A percentile compares a stretch with the other conserved stretches of the same genome.
Conservation (phyloP, 2,797 vertebrate genomes). For the Anas flavirostris region DNA sequence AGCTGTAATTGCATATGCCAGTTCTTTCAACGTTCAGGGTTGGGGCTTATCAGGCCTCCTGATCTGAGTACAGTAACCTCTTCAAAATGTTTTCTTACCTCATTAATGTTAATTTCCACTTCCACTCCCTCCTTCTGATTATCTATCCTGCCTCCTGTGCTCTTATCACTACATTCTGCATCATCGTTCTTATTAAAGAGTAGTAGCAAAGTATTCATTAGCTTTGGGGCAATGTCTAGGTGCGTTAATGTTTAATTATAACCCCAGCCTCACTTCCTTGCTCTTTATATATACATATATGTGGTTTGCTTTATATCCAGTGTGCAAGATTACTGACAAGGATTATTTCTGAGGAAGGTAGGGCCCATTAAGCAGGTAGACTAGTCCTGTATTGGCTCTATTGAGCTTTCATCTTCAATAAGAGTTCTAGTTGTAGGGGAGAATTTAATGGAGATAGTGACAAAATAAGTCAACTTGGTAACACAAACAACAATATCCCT, state of each 20-base stretch:
- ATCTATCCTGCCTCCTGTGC: background rate
- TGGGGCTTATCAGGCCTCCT: background rate
- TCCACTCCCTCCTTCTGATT: background rate
- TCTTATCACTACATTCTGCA: background rate
- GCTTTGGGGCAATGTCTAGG: background rate
- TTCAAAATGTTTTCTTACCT: background rate
- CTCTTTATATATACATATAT: background rate
- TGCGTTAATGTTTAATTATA: background rate
- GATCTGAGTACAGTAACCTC: background rate
- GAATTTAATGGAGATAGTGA: background rate
- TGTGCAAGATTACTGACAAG: background rate
- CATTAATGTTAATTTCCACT: background rate
- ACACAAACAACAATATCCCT: background rate
- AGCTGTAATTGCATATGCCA: background rate
- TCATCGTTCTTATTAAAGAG: background rate
- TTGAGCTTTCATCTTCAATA: background rate
- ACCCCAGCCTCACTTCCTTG: background rate
- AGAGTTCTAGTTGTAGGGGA: background rate
- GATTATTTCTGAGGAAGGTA: background rate
- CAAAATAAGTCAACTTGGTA: background rate
- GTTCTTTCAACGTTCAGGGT: background rate
- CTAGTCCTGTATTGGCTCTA: background rate
- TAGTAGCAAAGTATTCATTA: background rate
- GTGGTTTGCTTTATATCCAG: background rate
- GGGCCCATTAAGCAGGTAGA: background rate